Evolutionary conservation across 2,888 invertebrate species (phyloP), one percentile per base, ranked within the genome.

Genomic region (Tiliacea aurago): DNA sequence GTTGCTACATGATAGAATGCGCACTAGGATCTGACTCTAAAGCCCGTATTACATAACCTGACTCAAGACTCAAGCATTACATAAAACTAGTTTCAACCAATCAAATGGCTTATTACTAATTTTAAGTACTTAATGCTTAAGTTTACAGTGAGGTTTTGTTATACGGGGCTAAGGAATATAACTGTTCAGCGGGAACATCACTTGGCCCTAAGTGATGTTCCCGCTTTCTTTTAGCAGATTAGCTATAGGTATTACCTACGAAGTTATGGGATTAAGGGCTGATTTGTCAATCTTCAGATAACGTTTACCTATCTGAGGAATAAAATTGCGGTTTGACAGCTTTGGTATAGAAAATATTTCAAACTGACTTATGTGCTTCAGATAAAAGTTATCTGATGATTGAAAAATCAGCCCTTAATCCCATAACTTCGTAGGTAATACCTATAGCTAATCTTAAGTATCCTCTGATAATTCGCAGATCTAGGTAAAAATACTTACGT

Each of bases 401-500:
- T 64, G 15, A 15, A 28, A 62, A 63, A 5, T 20, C 28, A 63
- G 28, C 63, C 49, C 28, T 20, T 23, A 37, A 66, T 49, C 15
- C 10, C 53, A 13, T 33, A 18, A n/a, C 23, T n/a, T 23, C 3
- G 4, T 43, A 43, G 0, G 33, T 28, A 28, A 3, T 43, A 23
- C 2, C 15, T 28, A 41, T n/a, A 51, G 11, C 6, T 18, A 43
- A 74, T 73, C 49, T 63, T 6, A 76, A 51, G 72, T 76, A 33
- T 33, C 11, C 33, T 33, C 15, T 45, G 62, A 59, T 51, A 49
- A 49, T 51, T 76, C 43, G 11, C 20, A 33, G 2, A 73, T 28
- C 2, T 55, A 73, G 74, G 49, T 71, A 41, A 28, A 49, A 37
- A 23, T 43, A 23, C 9, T 0, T 20, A 55, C 15, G 20, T 15